These are phyloP conservation scores for Hybos culiciformis DNA, from an alignment of 2,888 invertebrate genomes.

Conservation along the genomic window DNA sequence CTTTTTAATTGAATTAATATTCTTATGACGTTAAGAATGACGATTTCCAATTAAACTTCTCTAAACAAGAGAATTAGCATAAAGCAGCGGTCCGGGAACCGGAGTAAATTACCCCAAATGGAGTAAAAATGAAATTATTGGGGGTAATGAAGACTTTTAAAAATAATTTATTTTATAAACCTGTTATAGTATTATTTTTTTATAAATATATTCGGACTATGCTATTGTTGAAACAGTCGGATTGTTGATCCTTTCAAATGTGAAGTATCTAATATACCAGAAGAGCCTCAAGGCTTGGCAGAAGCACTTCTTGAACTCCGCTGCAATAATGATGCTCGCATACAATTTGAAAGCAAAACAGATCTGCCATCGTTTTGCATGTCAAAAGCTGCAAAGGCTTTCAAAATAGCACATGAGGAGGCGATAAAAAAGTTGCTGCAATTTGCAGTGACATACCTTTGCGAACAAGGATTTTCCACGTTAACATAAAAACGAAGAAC, in stretches of 20 bases:
- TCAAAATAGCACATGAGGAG: conserved; percentile 18
- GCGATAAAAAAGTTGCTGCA: conserved; percentile 11
- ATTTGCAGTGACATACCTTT: conserved; percentile 12
- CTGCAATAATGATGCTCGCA: neutral
- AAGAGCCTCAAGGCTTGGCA: conserved; percentile 6
- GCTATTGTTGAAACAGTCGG: neutral
- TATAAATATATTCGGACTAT: too few species aligned
- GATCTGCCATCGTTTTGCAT: conserved; percentile 14
- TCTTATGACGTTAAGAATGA: too few species aligned
- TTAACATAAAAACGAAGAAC: conserved; percentile 17
- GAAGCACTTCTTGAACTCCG: conserved; percentile 6
- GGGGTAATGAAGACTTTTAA: neutral
- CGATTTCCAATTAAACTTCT: too few species aligned
- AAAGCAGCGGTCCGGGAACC: neutral
- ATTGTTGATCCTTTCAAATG: conserved; percentile 7
- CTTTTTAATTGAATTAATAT: too few species aligned
- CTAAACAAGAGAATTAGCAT: too few species aligned
- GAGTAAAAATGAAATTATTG: neutral
- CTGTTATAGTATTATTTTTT: too few species aligned
- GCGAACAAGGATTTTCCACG: conserved; percentile 12
- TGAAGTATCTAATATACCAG: conserved; percentile 5
- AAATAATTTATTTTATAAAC: too few species aligned
- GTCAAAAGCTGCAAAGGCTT: conserved; percentile 19
- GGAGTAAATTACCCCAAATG: neutral
- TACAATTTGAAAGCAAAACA: neutral